These are phyloP conservation scores for Macrobrachium nipponense DNA, from an alignment of 1,140 invertebrate genomes.

Conservation along the genomic window DNA sequence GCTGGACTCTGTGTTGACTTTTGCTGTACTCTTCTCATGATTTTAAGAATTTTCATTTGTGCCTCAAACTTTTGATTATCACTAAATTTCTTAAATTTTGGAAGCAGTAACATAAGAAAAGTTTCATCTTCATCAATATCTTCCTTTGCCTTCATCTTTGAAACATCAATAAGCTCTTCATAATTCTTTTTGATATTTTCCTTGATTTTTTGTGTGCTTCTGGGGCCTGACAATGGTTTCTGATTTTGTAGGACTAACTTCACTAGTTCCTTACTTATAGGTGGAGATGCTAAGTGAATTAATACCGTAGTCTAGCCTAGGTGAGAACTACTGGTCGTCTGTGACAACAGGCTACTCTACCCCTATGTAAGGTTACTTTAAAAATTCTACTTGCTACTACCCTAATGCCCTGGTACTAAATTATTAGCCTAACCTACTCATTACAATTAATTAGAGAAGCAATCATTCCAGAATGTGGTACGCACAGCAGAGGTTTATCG, in stretches of 20 bases:
- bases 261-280: background rate
- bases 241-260: conserved; percentile 8
- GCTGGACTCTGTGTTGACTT: background rate
- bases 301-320: too few relatives aligned
- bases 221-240: background rate
- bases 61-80: conserved; percentile 27
- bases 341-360: too few relatives aligned
- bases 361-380: too few relatives aligned
- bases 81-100: conserved; percentile 19
- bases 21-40: background rate
- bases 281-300: too few relatives aligned
- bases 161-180: conserved; percentile 19
- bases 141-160: conserved; percentile 3
- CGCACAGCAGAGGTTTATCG: too few relatives aligned
- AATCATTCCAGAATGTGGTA: too few relatives aligned
- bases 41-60: conserved; percentile 13
- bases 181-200: background rate
- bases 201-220: conserved; percentile 11
- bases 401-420: too few relatives aligned
- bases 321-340: too few relatives aligned
- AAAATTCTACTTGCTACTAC: too few relatives aligned
- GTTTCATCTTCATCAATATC: background rate
- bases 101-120: conserved; percentile 11
- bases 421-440: too few relatives aligned
- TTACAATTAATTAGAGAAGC: too few relatives aligned